Base-by-base conservation (phyloP, 2,888 invertebrate genomes). In the Phortica magna region DNA sequence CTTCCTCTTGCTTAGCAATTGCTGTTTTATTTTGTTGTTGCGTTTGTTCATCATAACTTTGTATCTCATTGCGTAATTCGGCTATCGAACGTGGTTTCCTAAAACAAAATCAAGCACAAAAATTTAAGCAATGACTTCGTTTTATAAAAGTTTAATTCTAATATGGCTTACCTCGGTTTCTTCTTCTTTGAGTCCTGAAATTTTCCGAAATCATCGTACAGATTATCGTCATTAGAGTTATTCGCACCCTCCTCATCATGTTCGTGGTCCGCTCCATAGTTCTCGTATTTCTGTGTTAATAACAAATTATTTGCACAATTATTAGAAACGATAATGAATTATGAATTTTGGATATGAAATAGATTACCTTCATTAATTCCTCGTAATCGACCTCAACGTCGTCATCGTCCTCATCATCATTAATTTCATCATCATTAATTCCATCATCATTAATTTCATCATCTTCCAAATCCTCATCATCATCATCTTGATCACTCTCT, bases 51-150 rank as follows among this genome's bases (percentile, higher is more conserved):
- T 91, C 91, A 19, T 92, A 90, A 79, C 90, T 92, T 74, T 83
- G 83, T 75, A 92, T 83, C 59, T 92, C 92, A 83, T 88, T 88
- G 48, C 81, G 80, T 7, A 83, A 65, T 5, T 81, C 82, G 9
- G 86, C 78, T 84, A 93, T 90, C 55, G 92, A 91, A 74, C 93
- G 90, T 81, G 90, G 85, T 81, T 84, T 88, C 79, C 93, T 91
- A 42, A 0, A 22, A 59, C 12, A 59, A 10, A 19, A 19, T 19
- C n/a, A 9, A 6, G 19, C 19, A 17, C 19, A 61, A 19, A 2
- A n/a, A n/a, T n/a, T n/a, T n/a, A n/a, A n/a, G n/a, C n/a, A n/a
- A 61, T 7, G 5, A 48, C 22, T 53, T 59, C 7, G 10, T 6
- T 6, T 0, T 48, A 22, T 0, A n/a, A n/a, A 2, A 31, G 7